A percentile compares a stretch with the other conserved stretches of the same genome.
phyloP scores from a whole-genome alignment of 2,888 invertebrate species.

The Chrysolina haemoptera region DNA sequence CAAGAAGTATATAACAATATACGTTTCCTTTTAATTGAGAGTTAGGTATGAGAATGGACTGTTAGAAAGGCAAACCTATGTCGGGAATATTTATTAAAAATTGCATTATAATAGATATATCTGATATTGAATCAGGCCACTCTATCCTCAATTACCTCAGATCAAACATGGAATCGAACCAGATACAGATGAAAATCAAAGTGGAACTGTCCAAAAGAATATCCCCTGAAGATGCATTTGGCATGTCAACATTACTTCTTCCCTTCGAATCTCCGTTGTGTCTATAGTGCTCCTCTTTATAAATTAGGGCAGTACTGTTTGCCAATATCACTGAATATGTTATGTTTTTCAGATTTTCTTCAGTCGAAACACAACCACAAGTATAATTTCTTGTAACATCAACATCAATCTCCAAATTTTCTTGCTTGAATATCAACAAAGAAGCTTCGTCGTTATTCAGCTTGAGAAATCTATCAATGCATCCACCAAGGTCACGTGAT shows the following conservation, averaged over 20 bases:
- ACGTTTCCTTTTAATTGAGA: too few relatives aligned
- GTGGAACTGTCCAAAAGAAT: background rate
- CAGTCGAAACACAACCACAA: conserved; percentile 26
- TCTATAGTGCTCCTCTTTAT: background rate
- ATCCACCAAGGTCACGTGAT: conserved; percentile 15
- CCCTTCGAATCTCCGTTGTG: too few relatives aligned
- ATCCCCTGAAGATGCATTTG: background rate
- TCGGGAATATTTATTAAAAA: too few relatives aligned
- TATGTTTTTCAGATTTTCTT: conserved; percentile 19
- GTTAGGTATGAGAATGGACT: too few relatives aligned
- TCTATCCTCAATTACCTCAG: too few relatives aligned
- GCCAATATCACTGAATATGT: conserved; percentile 10
- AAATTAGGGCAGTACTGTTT: background rate
- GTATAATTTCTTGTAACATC: conserved; percentile 18
- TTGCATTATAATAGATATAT: too few relatives aligned
- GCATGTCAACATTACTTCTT: background rate
- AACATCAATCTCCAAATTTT: background rate
- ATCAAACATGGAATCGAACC: too few relatives aligned
- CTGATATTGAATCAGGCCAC: too few relatives aligned
- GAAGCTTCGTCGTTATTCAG: background rate
- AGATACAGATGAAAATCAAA: too few relatives aligned
- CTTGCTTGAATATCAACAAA: background rate
- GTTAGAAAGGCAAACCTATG: too few relatives aligned
- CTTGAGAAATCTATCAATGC: conserved; percentile 5
- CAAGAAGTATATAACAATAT: too few relatives aligned